These are phyloP conservation scores for Patella vulgata DNA, from an alignment of 1,140 invertebrate species.

Conservation along the genomic window DNA sequence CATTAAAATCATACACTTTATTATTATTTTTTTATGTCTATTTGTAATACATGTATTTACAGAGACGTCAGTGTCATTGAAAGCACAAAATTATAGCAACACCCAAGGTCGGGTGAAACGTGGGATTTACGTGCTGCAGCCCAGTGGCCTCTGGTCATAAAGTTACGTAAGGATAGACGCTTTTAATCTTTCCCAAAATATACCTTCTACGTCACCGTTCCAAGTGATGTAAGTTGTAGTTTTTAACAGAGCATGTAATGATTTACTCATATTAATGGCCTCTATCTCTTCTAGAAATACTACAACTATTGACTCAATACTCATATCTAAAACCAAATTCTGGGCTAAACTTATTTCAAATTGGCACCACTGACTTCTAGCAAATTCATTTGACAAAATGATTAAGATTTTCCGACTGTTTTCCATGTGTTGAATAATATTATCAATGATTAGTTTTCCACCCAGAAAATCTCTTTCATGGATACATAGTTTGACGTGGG, in stretches of 20 bases:
- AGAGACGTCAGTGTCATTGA: too few relatives aligned
- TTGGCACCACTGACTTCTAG: conserved; percentile 26
- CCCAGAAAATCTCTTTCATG: conserved; percentile 50
- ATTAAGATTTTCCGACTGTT: conserved; percentile 16
- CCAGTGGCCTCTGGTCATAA: too few relatives aligned
- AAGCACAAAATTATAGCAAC: too few relatives aligned
- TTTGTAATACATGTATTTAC: too few relatives aligned
- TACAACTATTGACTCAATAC: not conserved
- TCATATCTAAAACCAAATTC: conserved; percentile 5
- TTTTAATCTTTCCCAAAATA: too few relatives aligned
- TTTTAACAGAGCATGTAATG: conserved; percentile 14
- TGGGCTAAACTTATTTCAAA: conserved; percentile 23
- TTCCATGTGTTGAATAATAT: conserved; percentile 44
- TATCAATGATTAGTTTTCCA: conserved; percentile 40
- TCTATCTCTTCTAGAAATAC: conserved; percentile 21
- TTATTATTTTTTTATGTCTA: too few relatives aligned
- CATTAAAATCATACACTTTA: too few relatives aligned
- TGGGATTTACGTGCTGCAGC: too few relatives aligned
- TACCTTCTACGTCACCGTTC: not conserved
- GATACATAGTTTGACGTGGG: conserved; percentile 36
- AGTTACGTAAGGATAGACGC: not conserved
- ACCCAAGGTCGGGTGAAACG: too few relatives aligned
- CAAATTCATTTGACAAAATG: conserved; percentile 23
- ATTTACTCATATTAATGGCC: conserved; percentile 9
- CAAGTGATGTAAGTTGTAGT: conserved; percentile 20